Evolutionary conservation across 2,888 invertebrate species (phyloP), one percentile per base, ranked within the genome.

Genomic region (Orchestes rusci): DNA sequence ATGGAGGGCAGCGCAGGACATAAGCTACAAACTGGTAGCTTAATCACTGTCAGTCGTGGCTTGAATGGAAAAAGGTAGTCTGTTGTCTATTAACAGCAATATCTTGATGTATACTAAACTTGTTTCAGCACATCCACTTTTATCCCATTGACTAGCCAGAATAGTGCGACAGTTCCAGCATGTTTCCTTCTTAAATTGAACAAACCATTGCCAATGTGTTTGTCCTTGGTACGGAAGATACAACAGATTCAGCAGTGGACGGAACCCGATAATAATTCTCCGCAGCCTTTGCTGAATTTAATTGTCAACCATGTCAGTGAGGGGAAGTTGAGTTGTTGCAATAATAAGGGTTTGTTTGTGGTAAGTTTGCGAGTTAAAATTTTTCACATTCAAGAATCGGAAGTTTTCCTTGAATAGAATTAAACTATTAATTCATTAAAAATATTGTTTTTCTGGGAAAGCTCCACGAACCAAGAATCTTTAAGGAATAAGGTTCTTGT

Each of bases 121-220:
- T 16, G 13, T 70, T 70, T 35, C 63, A 83, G 81, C 55, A 70
- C 82, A 31, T 92, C 93, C 1, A 79, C 82, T 1, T 94, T 90
- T 68, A 83, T 87, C 1, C 76, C 80, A 15, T 70, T 93, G 33
- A 86, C 80, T 49, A 78, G 82, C 41, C 79, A 82, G 56, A 96
- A 96, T 71, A 93, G 92, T 53, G 84, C 86, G 32, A 80, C 86
- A 65, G 72, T 96, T 59, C 93, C 94, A 0, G 95, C 95, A 1
- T 88, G 86, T 63, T 96, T 94, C 70, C 85, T 85, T 3, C 68
- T 91, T 37, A 69, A 71, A 46, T 73, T 96, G 36, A 85, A 85
- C 39, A 83, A 86, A 61, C 87, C 91, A 2, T 81, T 88, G 70
- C 92, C 94, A 0, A 79, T 95, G 54, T 90, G 92, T 57, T 71